Evolutionary conservation across 2,888 invertebrate genomes (phyloP).

Genomic region (Cephus pygmeus): DNA sequence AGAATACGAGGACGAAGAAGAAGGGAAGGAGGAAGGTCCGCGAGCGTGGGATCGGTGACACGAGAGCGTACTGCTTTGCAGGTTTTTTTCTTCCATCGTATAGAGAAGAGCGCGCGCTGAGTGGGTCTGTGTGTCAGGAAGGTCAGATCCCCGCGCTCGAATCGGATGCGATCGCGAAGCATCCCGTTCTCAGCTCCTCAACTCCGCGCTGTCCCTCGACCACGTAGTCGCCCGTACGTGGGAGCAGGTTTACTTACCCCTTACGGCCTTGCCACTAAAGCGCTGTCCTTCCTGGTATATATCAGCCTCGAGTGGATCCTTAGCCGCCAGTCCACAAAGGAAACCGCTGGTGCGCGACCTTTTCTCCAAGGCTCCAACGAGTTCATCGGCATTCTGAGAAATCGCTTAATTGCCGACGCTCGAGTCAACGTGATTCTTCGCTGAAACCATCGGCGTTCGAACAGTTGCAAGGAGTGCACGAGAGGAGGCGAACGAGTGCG

Average conservation of each 20-base stretch:
- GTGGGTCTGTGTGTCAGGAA: constrained; percentile 66
- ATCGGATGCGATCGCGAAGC: constrained; percentile 26
- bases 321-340: no score
- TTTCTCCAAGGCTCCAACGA: no score
- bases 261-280: constrained; percentile 32
- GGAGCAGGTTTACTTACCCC: constrained; percentile 47
- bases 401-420: no score
- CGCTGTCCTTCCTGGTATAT: constrained; percentile 47
- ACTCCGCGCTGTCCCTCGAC: constrained; percentile 5
- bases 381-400: no score
- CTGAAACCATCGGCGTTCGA: no score
- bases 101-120: constrained; percentile 24
- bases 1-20: no score
- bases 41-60: constrained; percentile 8
- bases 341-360: no score
- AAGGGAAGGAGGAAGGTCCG: background rate
- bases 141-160: constrained; percentile 55
- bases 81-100: no score
- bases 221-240: constrained; percentile 34
- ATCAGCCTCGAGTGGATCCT: constrained; percentile 32
- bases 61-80: background rate
- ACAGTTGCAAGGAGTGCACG: no score
- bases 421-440: no score
- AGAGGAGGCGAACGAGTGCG: no score
- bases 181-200: constrained; percentile 17